phyloP scores from a whole-genome alignment of 2,888 invertebrate species.

The Oegoconia quadripuncta region DNA sequence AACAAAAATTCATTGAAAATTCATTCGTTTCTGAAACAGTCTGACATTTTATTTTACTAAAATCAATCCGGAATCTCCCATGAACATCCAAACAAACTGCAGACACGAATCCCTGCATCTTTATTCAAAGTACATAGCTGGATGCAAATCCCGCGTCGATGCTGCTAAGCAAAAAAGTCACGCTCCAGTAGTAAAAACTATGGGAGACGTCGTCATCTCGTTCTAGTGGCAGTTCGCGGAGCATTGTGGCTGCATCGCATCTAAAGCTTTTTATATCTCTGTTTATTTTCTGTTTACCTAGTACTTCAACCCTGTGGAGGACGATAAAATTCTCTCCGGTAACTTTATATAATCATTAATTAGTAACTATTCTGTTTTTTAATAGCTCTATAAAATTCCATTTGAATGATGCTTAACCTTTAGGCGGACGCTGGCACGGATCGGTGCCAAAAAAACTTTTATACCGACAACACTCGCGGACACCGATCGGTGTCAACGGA shows the following conservation, averaged over 20 bases:
- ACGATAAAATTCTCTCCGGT: not conserved
- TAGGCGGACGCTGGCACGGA: too few relatives aligned
- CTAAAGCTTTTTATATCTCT: slow-evolving; percentile 21
- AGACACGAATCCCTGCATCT: slow-evolving; percentile 30
- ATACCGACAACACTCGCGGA: too few relatives aligned
- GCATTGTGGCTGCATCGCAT: slow-evolving; percentile 20
- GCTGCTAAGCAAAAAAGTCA: slow-evolving; percentile 49
- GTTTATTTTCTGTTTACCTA: slow-evolving; percentile 29
- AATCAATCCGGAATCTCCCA: not conserved
- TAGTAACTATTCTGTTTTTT: not conserved
- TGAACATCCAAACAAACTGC: slow-evolving; percentile 24
- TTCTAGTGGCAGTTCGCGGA: slow-evolving; percentile 4
- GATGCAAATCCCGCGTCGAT: slow-evolving; percentile 42
- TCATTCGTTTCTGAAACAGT: too few relatives aligned
- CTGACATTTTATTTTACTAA: too few relatives aligned
- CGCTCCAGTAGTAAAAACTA: slow-evolving; percentile 49
- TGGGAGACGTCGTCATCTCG: slow-evolving; percentile 25
- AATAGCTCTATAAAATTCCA: too few relatives aligned
- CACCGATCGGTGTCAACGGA: too few relatives aligned
- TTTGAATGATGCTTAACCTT: too few relatives aligned
- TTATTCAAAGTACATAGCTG: slow-evolving; percentile 39
- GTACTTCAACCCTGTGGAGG: slow-evolving; percentile 18
- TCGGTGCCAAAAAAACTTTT: too few relatives aligned
- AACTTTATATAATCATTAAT: not conserved
- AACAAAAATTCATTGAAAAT: too few relatives aligned